These are phyloP conservation scores for Nemotelus nigrinus DNA, from an alignment of 2,888 invertebrate species.

Conservation along the genomic window DNA sequence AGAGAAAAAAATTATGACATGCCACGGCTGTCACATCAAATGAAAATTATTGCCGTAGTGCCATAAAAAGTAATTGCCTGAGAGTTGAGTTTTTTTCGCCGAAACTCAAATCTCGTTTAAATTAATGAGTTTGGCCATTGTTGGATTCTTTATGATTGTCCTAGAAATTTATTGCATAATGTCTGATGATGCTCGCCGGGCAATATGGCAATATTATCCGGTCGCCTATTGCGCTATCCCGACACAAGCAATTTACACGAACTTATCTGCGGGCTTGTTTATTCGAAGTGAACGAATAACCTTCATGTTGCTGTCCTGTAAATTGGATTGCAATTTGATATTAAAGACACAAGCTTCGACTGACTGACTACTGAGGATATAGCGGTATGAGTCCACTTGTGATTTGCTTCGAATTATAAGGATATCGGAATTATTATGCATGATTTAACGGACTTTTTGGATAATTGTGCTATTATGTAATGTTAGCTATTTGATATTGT, in stretches of 20 bases:
- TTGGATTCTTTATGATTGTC: constrained; percentile 51
- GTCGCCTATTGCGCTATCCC: neutral
- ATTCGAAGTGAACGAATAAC: neutral
- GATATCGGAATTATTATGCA: neutral
- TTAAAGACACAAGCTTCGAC: constrained; percentile 37
- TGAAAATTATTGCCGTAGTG: constrained; percentile 50
- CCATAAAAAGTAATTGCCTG: constrained; percentile 52
- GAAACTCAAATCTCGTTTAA: constrained; percentile 52
- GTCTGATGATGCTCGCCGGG: neutral
- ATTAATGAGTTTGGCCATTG: constrained; percentile 52
- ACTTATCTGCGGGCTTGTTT: neutral
- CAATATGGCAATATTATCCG: constrained; percentile 19
- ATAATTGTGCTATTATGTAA: too few relatives aligned
- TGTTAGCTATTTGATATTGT: too few relatives aligned
- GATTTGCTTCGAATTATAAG: neutral
- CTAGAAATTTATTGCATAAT: constrained; percentile 48
- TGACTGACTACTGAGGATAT: constrained; percentile 7
- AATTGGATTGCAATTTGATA: constrained; percentile 50
- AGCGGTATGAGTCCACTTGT: neutral
- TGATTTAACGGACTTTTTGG: too few relatives aligned
- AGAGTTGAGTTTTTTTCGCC: constrained; percentile 45
- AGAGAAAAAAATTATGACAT: constrained; percentile 47
- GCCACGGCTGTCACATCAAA: constrained; percentile 51
- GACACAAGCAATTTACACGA: constrained; percentile 28
- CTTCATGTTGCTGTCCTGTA: constrained; percentile 42